Evolutionary conservation across 1,140 invertebrate genomes (phyloP), one percentile per base, ranked within the genome.

Genomic region (Papilio polyxenes): DNA sequence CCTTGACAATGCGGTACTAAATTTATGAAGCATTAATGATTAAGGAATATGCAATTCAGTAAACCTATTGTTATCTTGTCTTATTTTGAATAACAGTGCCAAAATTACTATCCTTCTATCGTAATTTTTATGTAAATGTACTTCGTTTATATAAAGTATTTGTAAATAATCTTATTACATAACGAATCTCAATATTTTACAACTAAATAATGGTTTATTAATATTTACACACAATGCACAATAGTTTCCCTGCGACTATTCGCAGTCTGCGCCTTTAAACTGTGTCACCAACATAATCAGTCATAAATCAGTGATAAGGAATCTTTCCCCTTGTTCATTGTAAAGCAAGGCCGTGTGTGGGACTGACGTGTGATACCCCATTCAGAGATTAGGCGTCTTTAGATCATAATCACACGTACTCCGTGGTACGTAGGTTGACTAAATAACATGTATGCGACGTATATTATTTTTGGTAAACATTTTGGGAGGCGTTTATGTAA

Each of bases 1-100:
- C 6, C 74, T 75, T 81, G 78, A 62, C 72, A 20, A 81, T 75
- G 56, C 78, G 56, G 74, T 74, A 75, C 74, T 80, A 80, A 62
- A 80, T 77, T 65, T 37, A 49, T 44, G 74, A 48, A 40, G 13
- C 40, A 75, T 48, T 75, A 75, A 44, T 75, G 72, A 65, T 65
- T 13, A 65, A 17, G 11, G 11, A 31, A 65, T 23, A 65, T 65
- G 23, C 23, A 65, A 65, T 31, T 31, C 31, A 65, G 23, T 31
- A 11, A 65, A 37, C 62, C 23, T 65, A 37, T 37, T 59, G 56
- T 59, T 65, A 65, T 31, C n/a, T 65, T 65, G 62, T 65, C 9
- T 13, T 65, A 65, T 37, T 65, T 31, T 59, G 56, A 59, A 20
- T 59, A 59, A 9, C 17, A 20, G 53, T 3, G 3, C n/a, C 56